Base-by-base conservation (phyloP, 2,888 invertebrate species). In the Cheilosia vulpina region DNA sequence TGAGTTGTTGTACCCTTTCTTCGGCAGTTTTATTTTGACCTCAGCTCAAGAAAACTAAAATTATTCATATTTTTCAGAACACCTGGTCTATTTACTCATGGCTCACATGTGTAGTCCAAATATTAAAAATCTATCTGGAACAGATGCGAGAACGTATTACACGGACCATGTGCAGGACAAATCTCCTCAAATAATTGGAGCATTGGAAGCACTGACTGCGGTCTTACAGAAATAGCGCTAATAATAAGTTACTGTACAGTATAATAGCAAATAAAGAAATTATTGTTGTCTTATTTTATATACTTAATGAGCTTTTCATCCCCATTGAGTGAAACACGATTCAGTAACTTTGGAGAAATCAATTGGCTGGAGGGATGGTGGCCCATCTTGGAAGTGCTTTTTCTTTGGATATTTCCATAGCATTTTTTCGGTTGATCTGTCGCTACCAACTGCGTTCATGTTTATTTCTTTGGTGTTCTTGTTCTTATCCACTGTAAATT, bases 51-150 rank as follows among this genome's bases (percentile, higher is more conserved):
- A 11, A 9, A 34, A 34, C 38, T 38, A 13, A 38, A 38, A 38
- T 38, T 4, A 13, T 38, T 4, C 13, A 11, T 38, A 38, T 38
- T 21, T 87, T 88, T 15, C 73, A 90, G 91, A 91, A 55, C 90
- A 91, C 72, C 87, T 92, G 9, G 87, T 90, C 50, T 91, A 90
- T 65, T 89, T 91, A 68, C 71, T 92, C 6, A 65, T 91, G 55
- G 90, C 90, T 0, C 91, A 91, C 66, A 83, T 91, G 17, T 88
- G 89, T 9, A 89, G 91, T 88, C 92, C 92, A 2, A 89, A 89
- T 7, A 87, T 89, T 17, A 88, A 89, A 72, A 92, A 91, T 73
- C 88, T 89, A 11, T 88, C 90, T 78, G 91, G 91, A 0, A 87
- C 89, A 38, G 90, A 91, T 80, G 90, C 91, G 13, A 89, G 88